phyloP scores from a whole-genome alignment of 1,140 invertebrate genomes.

The Drosophila virilis region DNA sequence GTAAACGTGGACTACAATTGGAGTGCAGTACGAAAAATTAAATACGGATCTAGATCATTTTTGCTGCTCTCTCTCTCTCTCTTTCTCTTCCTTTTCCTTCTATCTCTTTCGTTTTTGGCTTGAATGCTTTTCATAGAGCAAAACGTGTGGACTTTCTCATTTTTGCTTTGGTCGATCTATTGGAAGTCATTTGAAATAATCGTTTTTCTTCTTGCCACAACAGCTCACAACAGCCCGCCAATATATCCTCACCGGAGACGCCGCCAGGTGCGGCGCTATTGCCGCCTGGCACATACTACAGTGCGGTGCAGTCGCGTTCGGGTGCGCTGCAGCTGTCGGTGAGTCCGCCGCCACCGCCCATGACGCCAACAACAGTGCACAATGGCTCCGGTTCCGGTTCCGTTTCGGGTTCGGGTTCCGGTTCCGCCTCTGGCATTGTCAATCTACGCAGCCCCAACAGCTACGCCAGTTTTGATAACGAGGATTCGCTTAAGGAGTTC shows the following conservation, averaged over 20 bases:
- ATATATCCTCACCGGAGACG: constrained; percentile 55
- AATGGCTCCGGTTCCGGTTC: constrained; percentile 44
- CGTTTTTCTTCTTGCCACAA: background rate
- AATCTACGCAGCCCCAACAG: constrained; percentile 76
- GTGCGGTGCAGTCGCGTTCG: constrained; percentile 39
- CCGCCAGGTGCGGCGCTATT: constrained; percentile 31
- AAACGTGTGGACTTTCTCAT: background rate
- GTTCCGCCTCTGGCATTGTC: constrained; percentile 9
- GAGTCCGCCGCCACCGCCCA: constrained; percentile 61
- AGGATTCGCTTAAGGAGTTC: constrained; percentile 81
- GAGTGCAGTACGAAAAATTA: no score
- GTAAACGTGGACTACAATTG: no score
- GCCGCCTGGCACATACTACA: constrained; percentile 51
- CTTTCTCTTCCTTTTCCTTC: background rate
- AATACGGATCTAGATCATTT: no score
- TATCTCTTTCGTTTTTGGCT: background rate
- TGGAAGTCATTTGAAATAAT: no score
- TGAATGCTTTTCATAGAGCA: no score
- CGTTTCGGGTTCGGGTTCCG: constrained; percentile 21
- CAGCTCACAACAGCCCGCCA: constrained; percentile 57
- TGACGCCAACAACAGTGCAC: constrained; percentile 55
- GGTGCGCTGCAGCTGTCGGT: constrained; percentile 49
- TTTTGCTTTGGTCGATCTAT: background rate
- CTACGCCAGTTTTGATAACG: constrained; percentile 80
- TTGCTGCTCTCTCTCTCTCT: background rate